These are phyloP conservation scores for Rhineura floridana DNA, from an alignment of 2,113 vertebrate genomes.

Conservation along the genomic window DNA sequence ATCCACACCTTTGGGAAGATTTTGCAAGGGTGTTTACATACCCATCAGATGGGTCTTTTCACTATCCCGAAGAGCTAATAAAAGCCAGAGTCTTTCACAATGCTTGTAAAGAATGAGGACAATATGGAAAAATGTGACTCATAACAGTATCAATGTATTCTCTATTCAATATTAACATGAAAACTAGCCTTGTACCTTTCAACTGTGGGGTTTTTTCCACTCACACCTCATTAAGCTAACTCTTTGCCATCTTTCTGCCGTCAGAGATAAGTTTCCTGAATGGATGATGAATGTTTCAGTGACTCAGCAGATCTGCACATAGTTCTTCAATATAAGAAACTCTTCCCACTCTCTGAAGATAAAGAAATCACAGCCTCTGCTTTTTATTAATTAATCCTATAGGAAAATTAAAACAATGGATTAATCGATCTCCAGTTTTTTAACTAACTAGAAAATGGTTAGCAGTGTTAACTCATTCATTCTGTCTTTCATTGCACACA, in stretches of 20 bases:
- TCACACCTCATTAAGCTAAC: slow-evolving; percentile 15
- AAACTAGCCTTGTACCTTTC: slow-evolving; percentile 13
- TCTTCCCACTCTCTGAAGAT: slow-evolving; percentile 20
- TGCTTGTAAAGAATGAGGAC: slow-evolving; percentile 30
- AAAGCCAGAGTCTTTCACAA: slow-evolving; percentile 30
- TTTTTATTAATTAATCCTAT: slow-evolving; percentile 27
- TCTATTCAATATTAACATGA: neutral
- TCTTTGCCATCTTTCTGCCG: neutral
- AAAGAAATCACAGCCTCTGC: slow-evolving; percentile 19
- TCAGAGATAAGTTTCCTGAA: neutral
- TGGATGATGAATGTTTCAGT: slow-evolving; percentile 12
- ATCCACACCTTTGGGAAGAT: slow-evolving; percentile 20
- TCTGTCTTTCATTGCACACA: slow-evolving; percentile 22
- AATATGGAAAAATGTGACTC: slow-evolving; percentile 23
- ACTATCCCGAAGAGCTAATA: slow-evolving; percentile 24
- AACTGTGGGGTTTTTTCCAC: slow-evolving; percentile 17
- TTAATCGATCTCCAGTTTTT: neutral
- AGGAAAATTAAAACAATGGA: slow-evolving; percentile 47
- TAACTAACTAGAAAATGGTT: slow-evolving; percentile 14
- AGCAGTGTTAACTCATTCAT: slow-evolving; percentile 23
- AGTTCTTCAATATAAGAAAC: slow-evolving; percentile 13
- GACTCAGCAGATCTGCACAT: slow-evolving; percentile 17
- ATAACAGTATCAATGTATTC: slow-evolving; percentile 27
- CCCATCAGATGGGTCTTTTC: slow-evolving; percentile 13
- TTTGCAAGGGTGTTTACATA: slow-evolving; percentile 29